A percentile compares a stretch with the other conserved stretches of the same genome.
Conservation (phyloP, 2,113 vertebrate species). For the Sula dactylatra region DNA sequence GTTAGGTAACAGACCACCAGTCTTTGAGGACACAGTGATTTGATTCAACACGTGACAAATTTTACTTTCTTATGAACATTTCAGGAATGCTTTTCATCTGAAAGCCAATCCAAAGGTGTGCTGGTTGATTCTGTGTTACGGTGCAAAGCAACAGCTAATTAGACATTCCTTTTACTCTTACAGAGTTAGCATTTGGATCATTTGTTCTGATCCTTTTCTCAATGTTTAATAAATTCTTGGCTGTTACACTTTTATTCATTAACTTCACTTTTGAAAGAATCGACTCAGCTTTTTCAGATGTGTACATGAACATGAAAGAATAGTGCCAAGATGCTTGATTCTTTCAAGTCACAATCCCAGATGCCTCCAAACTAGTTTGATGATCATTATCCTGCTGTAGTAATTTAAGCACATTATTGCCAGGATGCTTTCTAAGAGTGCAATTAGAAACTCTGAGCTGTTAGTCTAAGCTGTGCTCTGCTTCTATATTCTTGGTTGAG, state of each 20-base stretch:
- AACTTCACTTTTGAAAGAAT: constrained; percentile 12
- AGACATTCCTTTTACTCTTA: not conserved
- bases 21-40: not conserved
- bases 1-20: not conserved
- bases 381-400: constrained; percentile 12
- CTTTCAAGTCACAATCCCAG: constrained; percentile 24
- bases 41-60: not conserved
- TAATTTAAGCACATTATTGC: not conserved
- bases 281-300: not conserved
- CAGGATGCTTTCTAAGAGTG: not conserved
- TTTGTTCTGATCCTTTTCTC: constrained; percentile 24
- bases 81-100: not conserved
- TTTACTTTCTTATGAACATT: not conserved
- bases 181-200: not conserved
- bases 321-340: not conserved
- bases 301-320: not conserved
- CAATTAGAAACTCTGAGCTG: not conserved
- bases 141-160: not conserved
- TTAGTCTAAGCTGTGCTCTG: not conserved
- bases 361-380: not conserved
- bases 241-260: constrained; percentile 30
- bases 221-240: constrained; percentile 2
- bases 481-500: not conserved
- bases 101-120: not conserved
- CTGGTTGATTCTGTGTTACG: not conserved